Base-by-base conservation (phyloP, 2,888 invertebrate species). In the Patella depressa region DNA sequence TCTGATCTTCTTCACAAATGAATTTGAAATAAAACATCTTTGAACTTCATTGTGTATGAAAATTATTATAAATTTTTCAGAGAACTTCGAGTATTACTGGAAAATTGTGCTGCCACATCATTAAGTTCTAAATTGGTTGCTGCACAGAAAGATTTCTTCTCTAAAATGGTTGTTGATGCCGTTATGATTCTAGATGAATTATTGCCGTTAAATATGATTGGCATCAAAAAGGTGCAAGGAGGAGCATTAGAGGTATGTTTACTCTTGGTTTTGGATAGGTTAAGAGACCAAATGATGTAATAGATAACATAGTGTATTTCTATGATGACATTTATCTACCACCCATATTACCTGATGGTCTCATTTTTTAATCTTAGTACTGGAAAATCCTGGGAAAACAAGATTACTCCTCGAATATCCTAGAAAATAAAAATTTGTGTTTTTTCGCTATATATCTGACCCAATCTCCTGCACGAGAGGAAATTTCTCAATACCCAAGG, bases 151-250 rank as follows among this genome's bases (percentile, higher is more conserved):
- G 96, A 95, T 71, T 97, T 97, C 93, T 99, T 99, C 93, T 95
- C 98, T 54, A 95, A 95, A 91, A 97, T 99, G 95, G 98, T 98
- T 9, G 99, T 99, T 0, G 98, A 99, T 89, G 99, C 99, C 72
- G 99, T 99, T 1, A 93, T 97, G 86, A 80, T 87, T 78, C 79
- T 99, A 81, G 99, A 99, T 90, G 95, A 95, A 57, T 93, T 98
- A 24, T 92, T 99, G 83, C 98, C 99, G 0, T 92, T 99, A 70
- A 98, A 98, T 89, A 99, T 99, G 99, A 99, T 99, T 91, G 99
- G 99, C 77, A 97, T 98, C 87, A 99, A 99, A 93, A 99, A 99
- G 92, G 96, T 98, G 3, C 93, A 92, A 82, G 94, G 94, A 80
- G 94, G 94, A 45, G 89, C 87, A 19, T 92, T 99, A 79, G 99